Evolutionary conservation across 92 coral and sea anemone species (phyloP).

Genomic region (Bergia sp.): DNA sequence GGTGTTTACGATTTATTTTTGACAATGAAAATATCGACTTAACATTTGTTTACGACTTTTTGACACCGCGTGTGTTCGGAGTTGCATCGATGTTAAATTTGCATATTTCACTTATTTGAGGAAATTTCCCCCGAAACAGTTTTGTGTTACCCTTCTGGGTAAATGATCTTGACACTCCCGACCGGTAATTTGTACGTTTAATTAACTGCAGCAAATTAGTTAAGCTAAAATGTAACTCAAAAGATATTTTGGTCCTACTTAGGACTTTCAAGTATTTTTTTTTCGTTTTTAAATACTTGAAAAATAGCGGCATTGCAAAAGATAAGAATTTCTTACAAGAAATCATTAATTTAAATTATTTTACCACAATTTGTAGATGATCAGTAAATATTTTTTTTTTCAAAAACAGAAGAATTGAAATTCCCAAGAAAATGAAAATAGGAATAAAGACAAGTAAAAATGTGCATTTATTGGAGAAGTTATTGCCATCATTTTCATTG

Average conservation of each 20-base stretch:
- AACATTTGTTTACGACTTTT: constrained; percentile 31
- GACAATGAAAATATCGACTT: constrained; percentile 1
- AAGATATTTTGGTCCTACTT: background rate
- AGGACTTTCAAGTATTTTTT: background rate
- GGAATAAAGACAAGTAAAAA: too few relatives aligned
- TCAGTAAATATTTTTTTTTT: background rate
- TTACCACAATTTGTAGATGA: background rate
- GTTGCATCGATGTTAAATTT: background rate
- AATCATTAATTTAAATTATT: background rate
- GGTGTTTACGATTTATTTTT: background rate
- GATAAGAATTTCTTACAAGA: background rate
- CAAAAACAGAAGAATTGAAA: too few relatives aligned
- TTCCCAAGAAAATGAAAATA: too few relatives aligned
- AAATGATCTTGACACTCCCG: background rate
- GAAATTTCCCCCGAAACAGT: background rate
- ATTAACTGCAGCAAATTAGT: background rate
- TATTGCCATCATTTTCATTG: too few relatives aligned
- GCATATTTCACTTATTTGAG: constrained; percentile 24
- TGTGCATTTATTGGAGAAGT: too few relatives aligned
- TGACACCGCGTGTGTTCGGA: constrained; percentile 35
- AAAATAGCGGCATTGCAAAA: background rate
- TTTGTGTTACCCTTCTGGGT: constrained; percentile 6
- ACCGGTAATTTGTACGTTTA: background rate
- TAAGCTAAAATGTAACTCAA: background rate
- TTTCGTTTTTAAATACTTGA: background rate